Evolutionary conservation across 2,113 vertebrate genomes (phyloP).

Genomic region (Ictidomys tridecemlineatus): DNA sequence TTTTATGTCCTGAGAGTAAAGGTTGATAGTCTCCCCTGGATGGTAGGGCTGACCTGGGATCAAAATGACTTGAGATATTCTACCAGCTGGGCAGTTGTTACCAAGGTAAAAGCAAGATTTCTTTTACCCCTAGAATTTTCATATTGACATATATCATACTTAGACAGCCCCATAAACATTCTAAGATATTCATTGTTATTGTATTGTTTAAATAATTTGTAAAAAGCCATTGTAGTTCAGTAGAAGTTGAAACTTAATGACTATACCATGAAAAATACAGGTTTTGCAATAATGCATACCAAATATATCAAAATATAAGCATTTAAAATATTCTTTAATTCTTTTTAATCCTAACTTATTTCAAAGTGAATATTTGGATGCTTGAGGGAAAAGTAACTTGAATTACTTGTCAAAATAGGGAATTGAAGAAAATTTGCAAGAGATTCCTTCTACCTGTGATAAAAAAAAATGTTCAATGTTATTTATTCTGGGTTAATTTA

Average conservation of each 20-base stretch:
- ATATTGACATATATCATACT: background rate
- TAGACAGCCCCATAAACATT: background rate
- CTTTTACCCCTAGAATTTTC: background rate
- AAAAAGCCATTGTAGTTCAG: background rate
- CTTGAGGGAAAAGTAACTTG: background rate
- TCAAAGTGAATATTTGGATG: background rate
- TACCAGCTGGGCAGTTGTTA: background rate
- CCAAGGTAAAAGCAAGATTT: background rate
- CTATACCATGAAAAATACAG: background rate
- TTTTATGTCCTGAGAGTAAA: background rate
- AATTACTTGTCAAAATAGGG: background rate
- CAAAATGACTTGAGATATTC: background rate
- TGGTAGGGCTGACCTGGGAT: background rate
- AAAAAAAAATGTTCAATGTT: slow-evolving; percentile 10
- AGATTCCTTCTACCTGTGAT: background rate
- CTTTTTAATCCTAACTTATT: background rate
- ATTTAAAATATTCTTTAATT: background rate
- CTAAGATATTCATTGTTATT: background rate
- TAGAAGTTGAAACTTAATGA: background rate
- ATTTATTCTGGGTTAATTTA: background rate
- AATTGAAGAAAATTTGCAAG: background rate
- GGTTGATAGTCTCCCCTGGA: background rate
- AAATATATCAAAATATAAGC: background rate
- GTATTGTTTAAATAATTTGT: background rate
- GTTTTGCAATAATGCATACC: background rate